Evolutionary conservation across 2,113 vertebrate genomes (phyloP).

Genomic region (Halcyon senegalensis): DNA sequence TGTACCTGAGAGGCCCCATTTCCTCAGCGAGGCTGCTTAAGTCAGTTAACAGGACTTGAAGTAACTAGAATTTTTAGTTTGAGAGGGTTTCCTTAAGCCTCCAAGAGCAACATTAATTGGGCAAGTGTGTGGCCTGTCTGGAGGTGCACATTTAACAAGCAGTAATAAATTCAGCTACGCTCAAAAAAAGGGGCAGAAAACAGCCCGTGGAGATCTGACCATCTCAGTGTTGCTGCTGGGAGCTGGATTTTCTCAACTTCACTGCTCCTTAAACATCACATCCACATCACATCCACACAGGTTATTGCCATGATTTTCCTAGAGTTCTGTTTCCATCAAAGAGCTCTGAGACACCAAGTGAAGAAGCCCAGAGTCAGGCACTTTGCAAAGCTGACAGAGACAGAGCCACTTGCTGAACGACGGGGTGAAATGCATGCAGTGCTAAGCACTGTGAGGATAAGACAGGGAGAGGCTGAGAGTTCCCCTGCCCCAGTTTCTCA

Average conservation of each 20-base stretch:
- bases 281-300: background rate
- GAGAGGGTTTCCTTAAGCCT: background rate
- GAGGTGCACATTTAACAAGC: background rate
- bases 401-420: background rate
- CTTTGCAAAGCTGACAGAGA: background rate
- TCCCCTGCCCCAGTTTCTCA: background rate
- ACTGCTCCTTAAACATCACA: background rate
- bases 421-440: background rate
- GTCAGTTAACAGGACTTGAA: background rate
- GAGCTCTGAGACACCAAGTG: background rate
- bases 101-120: background rate
- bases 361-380: background rate
- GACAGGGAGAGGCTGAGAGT: background rate
- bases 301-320: background rate
- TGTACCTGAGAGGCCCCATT: background rate
- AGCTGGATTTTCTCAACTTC: background rate
- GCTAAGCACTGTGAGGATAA: background rate
- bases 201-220: background rate
- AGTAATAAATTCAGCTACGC: background rate
- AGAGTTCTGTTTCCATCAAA: background rate
- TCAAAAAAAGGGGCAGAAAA: background rate
- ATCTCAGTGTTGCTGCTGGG: background rate
- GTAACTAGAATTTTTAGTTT: background rate
- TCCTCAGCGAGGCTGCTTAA: background rate
- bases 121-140: background rate